Evolutionary conservation across 2,113 vertebrate species (phyloP), one percentile per base, ranked within the genome.

Genomic region (Peromyscus maniculatus): DNA sequence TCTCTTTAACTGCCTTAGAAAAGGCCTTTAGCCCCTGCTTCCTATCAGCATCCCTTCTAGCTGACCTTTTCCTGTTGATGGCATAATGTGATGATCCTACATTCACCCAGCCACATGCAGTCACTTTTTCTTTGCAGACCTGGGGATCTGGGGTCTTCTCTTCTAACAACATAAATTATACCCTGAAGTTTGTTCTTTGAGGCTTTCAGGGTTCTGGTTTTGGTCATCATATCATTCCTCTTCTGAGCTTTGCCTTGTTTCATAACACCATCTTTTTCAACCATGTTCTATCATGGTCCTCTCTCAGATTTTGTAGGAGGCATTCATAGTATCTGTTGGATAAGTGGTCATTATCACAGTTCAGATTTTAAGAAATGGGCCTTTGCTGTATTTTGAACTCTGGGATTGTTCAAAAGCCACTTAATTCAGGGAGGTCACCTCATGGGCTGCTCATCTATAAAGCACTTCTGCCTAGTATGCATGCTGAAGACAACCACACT

Each of bases 151-250:
- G 64, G 17, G 12, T 21, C 31, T 78, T 43, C 39, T 17, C 52
- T 49, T 11, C 19, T 59, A 33, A 75, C 49, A 79, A 8, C 43
- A 39, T 87, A 57, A 64, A 31, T 57, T 78, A 36, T 26, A 26
- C 26, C 87, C 22, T 71, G 46, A 17, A 3, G 19, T 31, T 22
- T 69, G 8, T 87, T 89, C 69, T 67, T 77, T 21, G 28, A 31
- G 22, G 39, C 43, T 26, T 90, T 89, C 21, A 67, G 75, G 26
- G 49, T 83, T 96, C 83, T 94, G 21, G 12, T 87, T 84, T 84
- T 86, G 78, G 62, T 86, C 21, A n/a, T 59, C 55, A 2, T 49
- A 10, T 21, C 28, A 1, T 4, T 21, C 43, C 49, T 62, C 36
- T 71, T 77, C 16, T 55, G 39, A 71, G 26, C n/a, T 78, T 2